These are phyloP conservation scores for Zophobas morio DNA, from an alignment of 1,140 invertebrate genomes.

Conservation along the genomic window DNA sequence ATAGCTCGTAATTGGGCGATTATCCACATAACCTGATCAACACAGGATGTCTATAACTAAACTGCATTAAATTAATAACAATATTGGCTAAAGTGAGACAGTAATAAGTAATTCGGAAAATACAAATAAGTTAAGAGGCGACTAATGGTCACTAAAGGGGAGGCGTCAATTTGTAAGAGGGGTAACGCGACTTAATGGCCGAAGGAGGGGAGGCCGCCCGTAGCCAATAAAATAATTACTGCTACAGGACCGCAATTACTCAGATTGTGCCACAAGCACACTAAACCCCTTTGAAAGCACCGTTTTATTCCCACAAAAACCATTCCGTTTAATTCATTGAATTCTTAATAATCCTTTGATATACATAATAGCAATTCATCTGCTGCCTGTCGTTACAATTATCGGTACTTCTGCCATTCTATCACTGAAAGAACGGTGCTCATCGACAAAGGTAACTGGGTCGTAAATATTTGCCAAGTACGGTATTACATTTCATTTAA, in stretches of 20 bases:
- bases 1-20: no score
- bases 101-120: no score
- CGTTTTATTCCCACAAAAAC: not conserved
- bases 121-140: not conserved
- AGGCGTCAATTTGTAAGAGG: not conserved
- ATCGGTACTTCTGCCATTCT: slow-evolving; percentile 1
- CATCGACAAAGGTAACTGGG: slow-evolving; percentile 14
- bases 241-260: not conserved
- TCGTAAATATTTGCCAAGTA: slow-evolving; percentile 18
- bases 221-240: not conserved
- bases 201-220: not conserved
- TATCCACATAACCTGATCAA: no score
- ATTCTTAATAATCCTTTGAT: not conserved
- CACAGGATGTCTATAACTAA: no score
- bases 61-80: no score
- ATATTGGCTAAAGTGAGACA: no score
- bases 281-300: no score
- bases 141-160: not conserved
- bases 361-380: not conserved
- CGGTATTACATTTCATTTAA: slow-evolving; percentile 1
- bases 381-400: slow-evolving; percentile 7
- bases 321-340: not conserved
- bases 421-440: slow-evolving; percentile 20
- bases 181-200: not conserved
- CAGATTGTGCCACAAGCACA: no score